Evolutionary conservation across 2,113 vertebrate species (phyloP), one percentile per base, ranked within the genome.

Genomic region (Microcebus ravelobensis): DNA sequence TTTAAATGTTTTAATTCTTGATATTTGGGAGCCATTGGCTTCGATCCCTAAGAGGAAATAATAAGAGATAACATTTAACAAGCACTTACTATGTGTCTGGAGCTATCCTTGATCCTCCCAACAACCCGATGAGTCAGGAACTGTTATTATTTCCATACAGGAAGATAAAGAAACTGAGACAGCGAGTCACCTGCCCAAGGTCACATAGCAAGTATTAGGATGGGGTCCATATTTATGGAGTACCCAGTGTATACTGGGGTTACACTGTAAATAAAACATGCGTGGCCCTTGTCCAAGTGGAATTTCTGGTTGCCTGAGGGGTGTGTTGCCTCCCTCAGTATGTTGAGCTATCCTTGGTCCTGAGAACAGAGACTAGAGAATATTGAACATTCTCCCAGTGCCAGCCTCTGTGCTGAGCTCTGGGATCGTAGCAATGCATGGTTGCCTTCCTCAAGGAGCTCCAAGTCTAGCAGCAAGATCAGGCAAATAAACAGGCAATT

Each of bases 1-100:
- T 52, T 96, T 97, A 65, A 95, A 74, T 39, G 9, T 83, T 97
- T 55, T 93, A 61, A n/a, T 87, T 90, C 87, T 91, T 93, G 63
- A 29, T 59, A 4, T 96, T 93, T 98, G 96, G 80, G 94, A 88
- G 55, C 67, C 73, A 34, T 3, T 68, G 86, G 90, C 61, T 96
- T 97, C 7, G 2, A 39, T 83, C 27, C 36, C 12, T 18, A 68
- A 45, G 68, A 1, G 50, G 74, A 87, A 84, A 59, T 39, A 70
- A 5, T 36, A 50, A 82, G 45, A 68, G 67, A 84, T 15, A 55
- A 68, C 34, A 79, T 71, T 90, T 67, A 65, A 17, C 36, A 61
- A 96, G 76, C n/a, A 88, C 67, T 80, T 93, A 34, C 3, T 90
- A 14, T 3, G 3, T 57, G 50, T 7, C 63, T 3, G 59, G 70